Base-by-base conservation (phyloP, 2,888 invertebrate genomes). In the Leptura quadrifasciata region DNA sequence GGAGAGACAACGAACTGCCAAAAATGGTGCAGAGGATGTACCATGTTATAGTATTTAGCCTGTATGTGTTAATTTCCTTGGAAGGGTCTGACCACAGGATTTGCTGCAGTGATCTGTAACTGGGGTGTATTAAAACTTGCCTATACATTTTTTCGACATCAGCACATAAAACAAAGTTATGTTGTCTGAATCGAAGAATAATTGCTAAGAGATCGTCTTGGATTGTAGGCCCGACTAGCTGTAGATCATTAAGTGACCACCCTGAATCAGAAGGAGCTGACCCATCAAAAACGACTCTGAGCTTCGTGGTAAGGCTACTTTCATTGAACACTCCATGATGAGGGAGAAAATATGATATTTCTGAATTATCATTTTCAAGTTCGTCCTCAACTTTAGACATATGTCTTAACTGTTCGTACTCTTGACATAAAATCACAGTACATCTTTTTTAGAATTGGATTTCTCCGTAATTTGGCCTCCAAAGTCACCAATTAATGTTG, bases 341-440 rank as follows among this genome's bases (percentile, higher is more conserved):
- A 24, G 31, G 69, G 6, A 69, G 24, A 57, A 21, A 57, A 21
- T 27, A 69, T 17, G 31, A 12, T 27, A n/a, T 31, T n/a, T 27
- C n/a, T n/a, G n/a, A n/a, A n/a, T n/a, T n/a, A n/a, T n/a, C n/a
- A n/a, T n/a, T n/a, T n/a, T 6, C 4, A 9, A 21, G n/a, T 63
- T 63, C 1, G 31, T 39, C 5, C 78, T n/a, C n/a, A n/a, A n/a
- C n/a, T n/a, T n/a, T n/a, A n/a, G n/a, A n/a, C n/a, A n/a, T n/a
- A n/a, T n/a, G n/a, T n/a, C n/a, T n/a, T 74, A 78, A 58, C 1
- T 55, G 63, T 47, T 68, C 17, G 57, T 79, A 81, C 57, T 80
- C 80, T n/a, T 18, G 75, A 39, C 64, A 79, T 80, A 60, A 81
- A 81, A 3, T 74, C 60, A 31, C 21, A n/a, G 61, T 80, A 80